These are phyloP conservation scores for Echiichthys vipera DNA, from an alignment of 2,797 vertebrate genomes.

Conservation along the genomic window DNA sequence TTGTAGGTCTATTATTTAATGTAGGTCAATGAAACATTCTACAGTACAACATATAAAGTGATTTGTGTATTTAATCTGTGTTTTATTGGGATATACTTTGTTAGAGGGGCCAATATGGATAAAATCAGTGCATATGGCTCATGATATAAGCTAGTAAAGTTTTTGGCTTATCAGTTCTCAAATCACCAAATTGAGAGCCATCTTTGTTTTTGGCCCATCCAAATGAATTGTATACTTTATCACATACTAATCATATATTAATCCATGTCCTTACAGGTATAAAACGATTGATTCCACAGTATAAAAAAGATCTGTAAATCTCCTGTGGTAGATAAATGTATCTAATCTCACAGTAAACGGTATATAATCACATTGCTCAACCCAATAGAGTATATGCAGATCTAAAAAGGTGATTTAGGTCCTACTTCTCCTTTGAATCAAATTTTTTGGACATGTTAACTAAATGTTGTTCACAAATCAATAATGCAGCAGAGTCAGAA, in stretches of 20 bases:
- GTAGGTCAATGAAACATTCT: not conserved
- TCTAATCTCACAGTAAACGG: not conserved
- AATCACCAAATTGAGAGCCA: not conserved
- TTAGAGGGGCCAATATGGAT: not conserved
- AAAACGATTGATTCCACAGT: not conserved
- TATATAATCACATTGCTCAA: not conserved
- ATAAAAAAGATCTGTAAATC: not conserved
- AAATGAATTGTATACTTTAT: not conserved
- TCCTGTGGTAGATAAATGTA: not conserved
- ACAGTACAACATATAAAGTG: not conserved
- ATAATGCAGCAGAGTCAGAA: conserved; percentile 35
- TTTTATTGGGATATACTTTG: not conserved
- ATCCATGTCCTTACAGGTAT: not conserved
- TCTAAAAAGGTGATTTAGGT: not conserved
- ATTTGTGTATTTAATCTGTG: not conserved
- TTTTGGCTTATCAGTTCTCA: not conserved
- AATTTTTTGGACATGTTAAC: not conserved
- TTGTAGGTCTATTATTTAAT: not conserved
- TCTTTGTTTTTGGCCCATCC: not conserved
- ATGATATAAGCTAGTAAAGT: not conserved
- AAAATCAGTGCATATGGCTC: no score
- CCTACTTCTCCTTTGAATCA: not conserved
- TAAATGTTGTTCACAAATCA: conserved; percentile 2
- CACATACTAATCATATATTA: not conserved
- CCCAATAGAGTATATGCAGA: not conserved